Conservation (phyloP, 2,888 invertebrate genomes). For the Oscheius myriophilus region DNA sequence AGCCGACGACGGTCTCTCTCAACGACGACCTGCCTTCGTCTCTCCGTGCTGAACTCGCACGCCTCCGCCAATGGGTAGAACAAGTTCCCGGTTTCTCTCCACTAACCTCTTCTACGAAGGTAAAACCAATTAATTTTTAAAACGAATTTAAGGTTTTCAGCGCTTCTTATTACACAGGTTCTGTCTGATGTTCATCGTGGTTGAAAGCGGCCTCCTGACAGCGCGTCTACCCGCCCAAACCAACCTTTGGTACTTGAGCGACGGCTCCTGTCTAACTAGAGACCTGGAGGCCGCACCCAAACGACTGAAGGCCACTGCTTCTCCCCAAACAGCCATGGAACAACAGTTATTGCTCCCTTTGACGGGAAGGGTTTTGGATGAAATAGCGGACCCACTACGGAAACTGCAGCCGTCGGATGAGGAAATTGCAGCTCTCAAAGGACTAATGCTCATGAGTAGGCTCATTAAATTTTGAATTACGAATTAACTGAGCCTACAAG, state of each 20-base stretch:
- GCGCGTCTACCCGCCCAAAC: conserved; percentile 39
- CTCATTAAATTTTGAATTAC: not conserved
- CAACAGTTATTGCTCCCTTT: conserved; percentile 38
- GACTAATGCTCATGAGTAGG: conserved; percentile 52
- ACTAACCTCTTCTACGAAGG: conserved; percentile 28
- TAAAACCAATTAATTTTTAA: not conserved
- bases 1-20: not conserved
- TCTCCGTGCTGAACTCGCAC: conserved; percentile 36
- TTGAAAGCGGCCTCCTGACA: conserved; percentile 46
- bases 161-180: conserved; percentile 42
- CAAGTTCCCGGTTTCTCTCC: conserved; percentile 35
- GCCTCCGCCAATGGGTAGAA: conserved; percentile 41
- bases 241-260: conserved; percentile 42
- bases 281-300: not conserved
- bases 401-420: conserved; percentile 35
- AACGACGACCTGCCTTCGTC: conserved; percentile 38
- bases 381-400: conserved; percentile 43
- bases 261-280: conserved; percentile 17
- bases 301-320: not conserved
- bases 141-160: conserved; percentile 20
- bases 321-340: not conserved
- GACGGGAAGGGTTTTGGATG: conserved; percentile 40
- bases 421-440: conserved; percentile 47
- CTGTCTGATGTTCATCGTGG: conserved; percentile 44
- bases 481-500: not conserved